Conservation (phyloP, 2,797 vertebrate species). For the Threskiornis aethiopicus region DNA sequence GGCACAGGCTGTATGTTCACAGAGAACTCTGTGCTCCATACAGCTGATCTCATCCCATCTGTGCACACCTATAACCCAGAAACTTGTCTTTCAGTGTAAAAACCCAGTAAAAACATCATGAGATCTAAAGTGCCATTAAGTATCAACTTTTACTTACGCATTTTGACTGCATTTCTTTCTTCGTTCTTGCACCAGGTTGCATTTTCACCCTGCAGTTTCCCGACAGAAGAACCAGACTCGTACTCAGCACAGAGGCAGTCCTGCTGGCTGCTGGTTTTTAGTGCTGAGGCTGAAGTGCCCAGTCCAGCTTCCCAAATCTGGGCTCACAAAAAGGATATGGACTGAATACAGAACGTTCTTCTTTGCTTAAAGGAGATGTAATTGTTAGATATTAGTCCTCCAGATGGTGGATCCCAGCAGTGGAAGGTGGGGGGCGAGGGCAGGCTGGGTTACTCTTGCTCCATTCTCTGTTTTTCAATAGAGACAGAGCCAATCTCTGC, state of each 20-base stretch:
- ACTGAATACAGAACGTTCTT: not conserved
- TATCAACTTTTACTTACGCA: not conserved
- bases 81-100: not conserved
- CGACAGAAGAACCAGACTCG: not conserved
- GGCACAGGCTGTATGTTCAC: not conserved
- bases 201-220: not conserved
- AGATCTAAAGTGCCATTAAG: not conserved
- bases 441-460: not conserved
- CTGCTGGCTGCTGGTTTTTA: not conserved
- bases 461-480: not conserved
- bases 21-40: not conserved
- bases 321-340: not conserved
- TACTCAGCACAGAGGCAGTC: accelerated
- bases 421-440: not conserved
- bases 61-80: not conserved
- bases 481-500: not conserved
- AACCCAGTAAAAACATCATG: not conserved
- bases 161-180: not conserved
- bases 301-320: not conserved
- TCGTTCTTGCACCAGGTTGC: accelerated
- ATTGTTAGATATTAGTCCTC: not conserved
- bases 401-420: not conserved
- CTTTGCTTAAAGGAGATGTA: not conserved
- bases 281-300: not conserved
- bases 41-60: not conserved